phyloP scores from a whole-genome alignment of 2,797 vertebrate genomes.

The Hydrophis major region DNA sequence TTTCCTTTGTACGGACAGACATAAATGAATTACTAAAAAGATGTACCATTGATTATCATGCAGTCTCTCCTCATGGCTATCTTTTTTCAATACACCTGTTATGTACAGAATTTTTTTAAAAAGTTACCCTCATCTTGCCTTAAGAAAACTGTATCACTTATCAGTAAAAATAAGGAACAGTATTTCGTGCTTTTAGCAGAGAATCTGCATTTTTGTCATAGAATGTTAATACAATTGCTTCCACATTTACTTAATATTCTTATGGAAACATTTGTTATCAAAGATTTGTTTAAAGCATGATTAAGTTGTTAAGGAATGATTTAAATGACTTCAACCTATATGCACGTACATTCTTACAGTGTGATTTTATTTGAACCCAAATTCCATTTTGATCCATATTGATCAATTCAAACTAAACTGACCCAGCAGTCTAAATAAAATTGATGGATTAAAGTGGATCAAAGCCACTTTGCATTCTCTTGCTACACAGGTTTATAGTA shows the following conservation, averaged over 20 bases:
- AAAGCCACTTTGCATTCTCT: background rate
- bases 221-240: background rate
- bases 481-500: background rate
- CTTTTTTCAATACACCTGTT: slow-evolving; percentile 43
- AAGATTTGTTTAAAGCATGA: background rate
- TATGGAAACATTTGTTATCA: background rate
- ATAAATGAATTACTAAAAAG: slow-evolving; percentile 59
- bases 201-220: background rate
- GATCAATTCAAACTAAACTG: background rate
- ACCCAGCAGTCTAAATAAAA: background rate
- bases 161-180: slow-evolving; percentile 41
- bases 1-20: slow-evolving; percentile 51
- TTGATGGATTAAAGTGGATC: background rate
- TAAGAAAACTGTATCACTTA: slow-evolving; percentile 30
- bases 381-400: background rate
- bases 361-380: background rate
- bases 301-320: background rate
- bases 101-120: background rate
- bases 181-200: slow-evolving; percentile 16
- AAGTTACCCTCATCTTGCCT: slow-evolving; percentile 39
- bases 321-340: background rate
- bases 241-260: background rate
- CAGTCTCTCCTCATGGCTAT: slow-evolving; percentile 32
- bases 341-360: background rate
- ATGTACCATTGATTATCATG: slow-evolving; percentile 47